Conservation (phyloP, 2,888 invertebrate genomes). For the Rhodophaea formosa region DNA sequence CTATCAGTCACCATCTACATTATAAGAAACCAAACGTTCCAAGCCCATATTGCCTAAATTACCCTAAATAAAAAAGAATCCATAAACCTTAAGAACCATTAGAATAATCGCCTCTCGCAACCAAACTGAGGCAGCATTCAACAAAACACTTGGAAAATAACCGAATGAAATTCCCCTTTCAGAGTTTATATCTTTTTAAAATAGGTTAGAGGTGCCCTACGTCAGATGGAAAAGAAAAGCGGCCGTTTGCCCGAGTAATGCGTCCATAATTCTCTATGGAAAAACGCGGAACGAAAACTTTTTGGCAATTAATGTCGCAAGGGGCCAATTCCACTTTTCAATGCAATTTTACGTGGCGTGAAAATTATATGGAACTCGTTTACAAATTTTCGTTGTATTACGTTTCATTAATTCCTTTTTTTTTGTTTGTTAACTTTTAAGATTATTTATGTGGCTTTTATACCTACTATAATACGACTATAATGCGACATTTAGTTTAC, state of each 20-base stretch:
- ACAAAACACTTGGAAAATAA: slow-evolving; percentile 17
- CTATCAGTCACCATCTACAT: too few relatives aligned
- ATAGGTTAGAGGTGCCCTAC: slow-evolving; percentile 32
- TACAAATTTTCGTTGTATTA: slow-evolving; percentile 12
- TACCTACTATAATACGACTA: too few relatives aligned
- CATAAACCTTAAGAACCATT: slow-evolving; percentile 18
- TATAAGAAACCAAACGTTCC: too few relatives aligned
- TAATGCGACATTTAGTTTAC: too few relatives aligned
- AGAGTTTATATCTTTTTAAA: slow-evolving; percentile 36
- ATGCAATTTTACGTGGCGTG: slow-evolving; percentile 18
- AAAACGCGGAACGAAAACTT: slow-evolving; percentile 22
- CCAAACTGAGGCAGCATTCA: slow-evolving; percentile 11
- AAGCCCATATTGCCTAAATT: not conserved
- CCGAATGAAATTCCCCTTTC: slow-evolving; percentile 25
- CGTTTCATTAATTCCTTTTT: slow-evolving; percentile 4
- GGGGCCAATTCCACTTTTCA: slow-evolving; percentile 17
- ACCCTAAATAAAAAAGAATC: slow-evolving; percentile 17
- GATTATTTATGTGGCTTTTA: not conserved
- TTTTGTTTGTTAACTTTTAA: slow-evolving; percentile 8
- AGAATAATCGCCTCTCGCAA: slow-evolving; percentile 15
- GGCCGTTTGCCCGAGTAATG: slow-evolving; percentile 25
- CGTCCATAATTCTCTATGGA: slow-evolving; percentile 21
- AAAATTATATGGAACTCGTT: slow-evolving; percentile 14
- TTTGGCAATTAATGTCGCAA: slow-evolving; percentile 17
- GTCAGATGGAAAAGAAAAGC: slow-evolving; percentile 38